Evolutionary conservation across 2,113 vertebrate genomes (phyloP).

Genomic region (Gila orcuttii): DNA sequence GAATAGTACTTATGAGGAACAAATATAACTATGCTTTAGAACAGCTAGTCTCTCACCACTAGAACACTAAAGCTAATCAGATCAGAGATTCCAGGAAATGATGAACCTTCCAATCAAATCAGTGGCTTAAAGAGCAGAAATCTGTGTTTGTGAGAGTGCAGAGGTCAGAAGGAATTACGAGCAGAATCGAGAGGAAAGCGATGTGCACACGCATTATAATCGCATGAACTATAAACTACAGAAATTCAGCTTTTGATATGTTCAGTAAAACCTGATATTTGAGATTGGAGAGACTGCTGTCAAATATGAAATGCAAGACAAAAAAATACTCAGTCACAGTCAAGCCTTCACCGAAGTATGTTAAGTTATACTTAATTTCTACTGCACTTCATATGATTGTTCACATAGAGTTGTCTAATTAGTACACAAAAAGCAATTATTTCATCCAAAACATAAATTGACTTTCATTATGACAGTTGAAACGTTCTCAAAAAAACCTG

Average conservation of each 20-base stretch:
- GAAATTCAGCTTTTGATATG: not conserved
- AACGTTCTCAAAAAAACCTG: not conserved
- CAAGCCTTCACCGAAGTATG: not conserved
- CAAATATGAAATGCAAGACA: not conserved
- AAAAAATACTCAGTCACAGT: not conserved
- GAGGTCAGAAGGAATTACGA: not conserved
- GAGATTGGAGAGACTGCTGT: not conserved
- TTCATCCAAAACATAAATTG: not conserved
- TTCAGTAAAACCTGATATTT: not conserved
- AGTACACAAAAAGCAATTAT: not conserved
- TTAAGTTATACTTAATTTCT: not conserved
- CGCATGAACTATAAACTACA: not conserved
- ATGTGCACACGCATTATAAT: constrained; percentile 16
- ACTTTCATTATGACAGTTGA: not conserved
- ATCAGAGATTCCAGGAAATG: not conserved
- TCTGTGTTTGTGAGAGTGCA: not conserved
- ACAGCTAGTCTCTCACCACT: not conserved
- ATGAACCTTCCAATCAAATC: not conserved
- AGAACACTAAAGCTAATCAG: constrained; percentile 4
- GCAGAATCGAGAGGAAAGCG: constrained; percentile 22
- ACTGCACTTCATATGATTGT: not conserved
- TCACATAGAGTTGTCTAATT: not conserved
- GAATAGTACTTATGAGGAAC: not conserved
- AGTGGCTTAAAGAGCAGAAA: not conserved
- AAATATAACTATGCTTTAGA: not conserved